Conservation (phyloP, 2,888 invertebrate genomes). For the Athetis lepigone region DNA sequence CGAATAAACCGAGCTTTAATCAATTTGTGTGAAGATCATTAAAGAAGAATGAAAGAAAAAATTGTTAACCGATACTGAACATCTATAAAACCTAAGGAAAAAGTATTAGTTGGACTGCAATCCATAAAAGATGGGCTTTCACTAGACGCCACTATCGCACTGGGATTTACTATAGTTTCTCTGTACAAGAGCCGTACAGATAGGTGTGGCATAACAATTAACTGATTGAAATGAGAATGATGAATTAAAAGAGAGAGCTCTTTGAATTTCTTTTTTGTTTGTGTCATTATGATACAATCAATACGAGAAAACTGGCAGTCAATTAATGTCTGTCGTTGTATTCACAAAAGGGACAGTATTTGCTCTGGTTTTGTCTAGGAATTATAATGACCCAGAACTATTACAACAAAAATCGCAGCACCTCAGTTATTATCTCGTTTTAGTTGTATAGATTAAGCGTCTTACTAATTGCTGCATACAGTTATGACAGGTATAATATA, state of each 20-base stretch:
- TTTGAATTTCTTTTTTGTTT: slow-evolving; percentile 34
- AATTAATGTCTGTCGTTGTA: slow-evolving; percentile 37
- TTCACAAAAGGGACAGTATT: background rate
- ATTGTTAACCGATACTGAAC: slow-evolving; percentile 3
- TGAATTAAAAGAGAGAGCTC: too few relatives aligned
- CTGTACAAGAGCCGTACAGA: background rate
- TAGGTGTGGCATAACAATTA: slow-evolving; percentile 34
- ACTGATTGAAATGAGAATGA: too few relatives aligned
- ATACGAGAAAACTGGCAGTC: slow-evolving; percentile 21
- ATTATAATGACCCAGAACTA: too few relatives aligned
- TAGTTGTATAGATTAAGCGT: too few relatives aligned
- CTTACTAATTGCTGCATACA: too few relatives aligned
- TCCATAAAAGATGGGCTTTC: slow-evolving; percentile 23
- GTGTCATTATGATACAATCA: too few relatives aligned
- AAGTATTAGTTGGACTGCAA: slow-evolving; percentile 10
- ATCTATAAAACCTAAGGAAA: background rate
- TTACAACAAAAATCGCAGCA: too few relatives aligned
- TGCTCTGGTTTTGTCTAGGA: too few relatives aligned
- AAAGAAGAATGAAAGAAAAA: background rate
- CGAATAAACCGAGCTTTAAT: too few relatives aligned
- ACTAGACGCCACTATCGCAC: background rate
- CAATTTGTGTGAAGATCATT: slow-evolving; percentile 11
- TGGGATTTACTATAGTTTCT: slow-evolving; percentile 27
- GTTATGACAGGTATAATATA: too few relatives aligned
- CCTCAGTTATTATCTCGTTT: too few relatives aligned